A percentile compares a stretch with the other conserved stretches of the same genome.
Evolutionary conservation across 2,888 invertebrate genomes (phyloP).

Genomic region (Cerastoderma edule): DNA sequence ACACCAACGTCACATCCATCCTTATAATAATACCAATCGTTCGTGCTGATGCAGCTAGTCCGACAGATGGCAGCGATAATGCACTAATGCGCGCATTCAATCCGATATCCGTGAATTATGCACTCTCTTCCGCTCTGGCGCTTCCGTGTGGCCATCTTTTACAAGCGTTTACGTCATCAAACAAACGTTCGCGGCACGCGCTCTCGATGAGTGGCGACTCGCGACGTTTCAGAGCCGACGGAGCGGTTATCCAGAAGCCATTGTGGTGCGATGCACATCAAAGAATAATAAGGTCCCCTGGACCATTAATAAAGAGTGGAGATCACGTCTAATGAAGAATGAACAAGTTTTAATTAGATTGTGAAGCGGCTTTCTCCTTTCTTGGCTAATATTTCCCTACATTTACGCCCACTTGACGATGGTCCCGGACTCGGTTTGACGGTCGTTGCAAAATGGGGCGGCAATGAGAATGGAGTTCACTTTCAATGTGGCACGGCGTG

Average conservation of each 20-base stretch:
- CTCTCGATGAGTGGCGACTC: constrained; percentile 48
- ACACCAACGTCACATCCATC: too few species aligned
- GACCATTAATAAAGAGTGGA: constrained; percentile 60
- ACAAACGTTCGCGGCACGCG: constrained; percentile 67
- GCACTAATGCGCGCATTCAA: constrained; percentile 25
- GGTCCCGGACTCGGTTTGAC: background rate
- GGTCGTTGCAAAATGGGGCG: background rate
- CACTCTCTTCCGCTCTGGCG: constrained; percentile 54
- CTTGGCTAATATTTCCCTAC: constrained; percentile 62
- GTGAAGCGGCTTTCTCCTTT: constrained; percentile 55
- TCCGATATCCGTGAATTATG: constrained; percentile 61
- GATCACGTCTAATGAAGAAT: constrained; percentile 62
- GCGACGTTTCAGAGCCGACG: constrained; percentile 52
- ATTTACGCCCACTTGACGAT: constrained; percentile 62
- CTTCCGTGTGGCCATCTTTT: constrained; percentile 60
- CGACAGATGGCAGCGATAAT: constrained; percentile 24
- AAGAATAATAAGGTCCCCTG: constrained; percentile 64
- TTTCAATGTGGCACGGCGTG: too few species aligned
- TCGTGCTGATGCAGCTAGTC: too few species aligned
- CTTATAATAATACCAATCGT: too few species aligned
- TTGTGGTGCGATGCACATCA: constrained; percentile 61
- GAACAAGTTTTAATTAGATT: constrained; percentile 67
- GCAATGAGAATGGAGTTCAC: too few species aligned
- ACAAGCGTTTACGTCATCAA: constrained; percentile 57
- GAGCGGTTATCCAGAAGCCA: constrained; percentile 59